These are phyloP conservation scores for Chrysochloris asiatica DNA, from an alignment of 2,113 vertebrate species.

Conservation along the genomic window DNA sequence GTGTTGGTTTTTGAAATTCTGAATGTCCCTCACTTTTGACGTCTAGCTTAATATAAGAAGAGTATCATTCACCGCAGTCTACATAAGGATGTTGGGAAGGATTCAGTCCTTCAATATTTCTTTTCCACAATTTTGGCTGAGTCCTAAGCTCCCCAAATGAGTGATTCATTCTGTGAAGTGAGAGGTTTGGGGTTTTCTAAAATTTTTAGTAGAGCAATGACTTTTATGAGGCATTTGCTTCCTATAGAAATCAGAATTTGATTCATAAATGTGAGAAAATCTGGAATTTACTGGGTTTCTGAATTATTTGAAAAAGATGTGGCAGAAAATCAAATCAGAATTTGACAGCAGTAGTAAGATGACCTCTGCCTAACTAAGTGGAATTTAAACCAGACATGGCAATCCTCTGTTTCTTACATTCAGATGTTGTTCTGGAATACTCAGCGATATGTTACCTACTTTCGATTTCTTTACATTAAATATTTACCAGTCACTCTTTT, in stretches of 20 bases:
- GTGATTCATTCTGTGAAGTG: constrained; percentile 27
- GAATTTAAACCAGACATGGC: background rate
- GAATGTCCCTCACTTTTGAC: background rate
- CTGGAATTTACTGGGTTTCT: background rate
- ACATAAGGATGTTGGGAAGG: background rate
- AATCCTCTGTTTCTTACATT: background rate
- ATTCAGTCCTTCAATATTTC: background rate
- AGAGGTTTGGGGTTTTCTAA: constrained; percentile 21
- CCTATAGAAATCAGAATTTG: constrained; percentile 44
- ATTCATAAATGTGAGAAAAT: constrained; percentile 21
- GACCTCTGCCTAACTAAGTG: background rate
- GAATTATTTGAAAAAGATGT: background rate
- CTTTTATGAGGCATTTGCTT: constrained; percentile 50
- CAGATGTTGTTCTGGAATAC: background rate
- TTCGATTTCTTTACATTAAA: constrained; percentile 2
- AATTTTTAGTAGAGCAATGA: background rate
- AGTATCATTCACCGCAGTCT: background rate
- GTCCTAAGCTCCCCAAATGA: background rate
- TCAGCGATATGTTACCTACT: background rate
- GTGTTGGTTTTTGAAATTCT: background rate
- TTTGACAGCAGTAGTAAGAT: background rate
- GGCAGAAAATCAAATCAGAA: background rate
- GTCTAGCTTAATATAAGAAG: background rate
- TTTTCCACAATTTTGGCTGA: background rate
- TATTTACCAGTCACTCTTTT: background rate